Evolutionary conservation across 2,113 vertebrate species (phyloP).

Genomic region (Fregata magnificens): DNA sequence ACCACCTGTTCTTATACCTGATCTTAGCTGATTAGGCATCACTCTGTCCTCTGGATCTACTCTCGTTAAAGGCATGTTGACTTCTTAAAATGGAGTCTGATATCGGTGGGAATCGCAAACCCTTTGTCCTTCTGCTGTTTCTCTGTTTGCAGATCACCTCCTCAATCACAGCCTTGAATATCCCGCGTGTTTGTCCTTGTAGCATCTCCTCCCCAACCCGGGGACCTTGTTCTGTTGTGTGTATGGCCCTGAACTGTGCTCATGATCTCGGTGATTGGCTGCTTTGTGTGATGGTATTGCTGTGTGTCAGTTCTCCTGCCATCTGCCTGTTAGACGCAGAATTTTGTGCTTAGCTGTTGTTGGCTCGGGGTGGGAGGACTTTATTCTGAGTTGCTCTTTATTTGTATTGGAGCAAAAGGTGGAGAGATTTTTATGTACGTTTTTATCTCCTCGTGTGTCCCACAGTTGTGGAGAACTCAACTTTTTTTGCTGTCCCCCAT

Average conservation of each 20-base stretch:
- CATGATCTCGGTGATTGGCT: accelerated
- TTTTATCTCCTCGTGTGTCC: neutral
- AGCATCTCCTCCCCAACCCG: accelerated
- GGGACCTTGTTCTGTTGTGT: neutral
- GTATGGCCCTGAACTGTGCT: neutral
- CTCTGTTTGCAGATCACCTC: neutral
- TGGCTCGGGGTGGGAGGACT: neutral
- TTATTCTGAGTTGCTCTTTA: neutral
- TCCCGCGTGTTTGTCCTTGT: accelerated
- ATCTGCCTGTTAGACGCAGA: accelerated
- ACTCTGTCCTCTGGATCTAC: neutral
- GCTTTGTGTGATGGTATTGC: neutral
- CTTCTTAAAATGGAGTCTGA: neutral
- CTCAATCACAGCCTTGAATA: neutral
- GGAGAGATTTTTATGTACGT: neutral
- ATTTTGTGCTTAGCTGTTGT: neutral
- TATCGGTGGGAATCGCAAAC: neutral
- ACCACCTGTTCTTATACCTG: neutral
- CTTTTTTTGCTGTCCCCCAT: neutral
- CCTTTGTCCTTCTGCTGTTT: neutral
- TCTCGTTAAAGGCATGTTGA: neutral
- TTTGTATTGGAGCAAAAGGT: neutral
- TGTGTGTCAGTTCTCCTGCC: neutral
- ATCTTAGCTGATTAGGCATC: neutral
- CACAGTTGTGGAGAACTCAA: neutral